Conservation (phyloP, 2,888 invertebrate genomes). For the Drosophila hamatofila region DNA sequence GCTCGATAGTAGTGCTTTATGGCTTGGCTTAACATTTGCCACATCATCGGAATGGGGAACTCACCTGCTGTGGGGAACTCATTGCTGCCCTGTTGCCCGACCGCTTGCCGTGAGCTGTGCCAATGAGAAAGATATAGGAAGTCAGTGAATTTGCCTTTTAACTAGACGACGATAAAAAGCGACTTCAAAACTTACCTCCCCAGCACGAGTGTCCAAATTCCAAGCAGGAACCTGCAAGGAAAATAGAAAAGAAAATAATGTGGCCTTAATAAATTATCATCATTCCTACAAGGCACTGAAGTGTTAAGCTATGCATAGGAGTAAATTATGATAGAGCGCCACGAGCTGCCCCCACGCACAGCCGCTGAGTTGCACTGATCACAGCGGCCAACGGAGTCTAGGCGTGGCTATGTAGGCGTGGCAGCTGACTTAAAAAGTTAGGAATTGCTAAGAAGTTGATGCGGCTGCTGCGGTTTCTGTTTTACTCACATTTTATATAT, state of each 20-base stretch:
- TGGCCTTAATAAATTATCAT: conserved; percentile 63
- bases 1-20: conserved; percentile 31
- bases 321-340: conserved; percentile 39
- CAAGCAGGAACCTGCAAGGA: conserved; percentile 80
- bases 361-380: conserved; percentile 20
- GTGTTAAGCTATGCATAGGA: conserved; percentile 41
- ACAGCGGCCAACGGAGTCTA: neutral
- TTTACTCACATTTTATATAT: neutral
- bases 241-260: conserved; percentile 34
- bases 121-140: conserved; percentile 10
- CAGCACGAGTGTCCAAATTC: conserved; percentile 85
- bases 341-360: neutral
- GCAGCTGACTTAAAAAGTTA: conserved; percentile 44
- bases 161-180: neutral
- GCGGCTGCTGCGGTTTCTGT: conserved; percentile 6
- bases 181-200: conserved; percentile 80
- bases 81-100: conserved; percentile 60
- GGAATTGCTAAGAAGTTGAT: conserved; percentile 11
- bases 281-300: conserved; percentile 18
- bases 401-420: neutral
- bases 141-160: neutral
- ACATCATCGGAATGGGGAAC: conserved; percentile 12
- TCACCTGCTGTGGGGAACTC: conserved; percentile 60
- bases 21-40: neutral
- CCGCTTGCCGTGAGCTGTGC: conserved; percentile 79